phyloP scores from a whole-genome alignment of 1,140 invertebrate species.

The Akabosia matsudoensis region DNA sequence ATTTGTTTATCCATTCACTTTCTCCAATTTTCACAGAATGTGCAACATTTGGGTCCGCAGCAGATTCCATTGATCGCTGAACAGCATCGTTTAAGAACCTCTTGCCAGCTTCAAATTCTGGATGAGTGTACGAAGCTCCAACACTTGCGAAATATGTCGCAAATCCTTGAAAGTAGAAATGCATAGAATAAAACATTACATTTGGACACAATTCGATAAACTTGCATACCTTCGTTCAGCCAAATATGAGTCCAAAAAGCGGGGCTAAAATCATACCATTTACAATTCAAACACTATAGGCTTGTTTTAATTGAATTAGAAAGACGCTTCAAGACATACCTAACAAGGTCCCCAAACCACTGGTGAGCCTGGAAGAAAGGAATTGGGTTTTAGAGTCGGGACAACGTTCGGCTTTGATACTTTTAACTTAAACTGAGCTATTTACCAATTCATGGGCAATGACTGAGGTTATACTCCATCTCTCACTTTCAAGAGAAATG shows the following conservation, averaged over 20 bases:
- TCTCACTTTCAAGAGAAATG: constrained; percentile 31
- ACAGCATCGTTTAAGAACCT: constrained; percentile 27
- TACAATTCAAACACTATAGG: neutral
- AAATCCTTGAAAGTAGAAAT: neutral
- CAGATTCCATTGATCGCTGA: constrained; percentile 26
- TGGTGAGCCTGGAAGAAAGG: neutral
- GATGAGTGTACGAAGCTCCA: constrained; percentile 5
- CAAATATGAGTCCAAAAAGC: constrained; percentile 36
- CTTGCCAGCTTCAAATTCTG: constrained; percentile 2
- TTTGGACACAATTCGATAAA: neutral
- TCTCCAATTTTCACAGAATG: constrained; percentile 24
- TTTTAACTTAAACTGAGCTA: neutral
- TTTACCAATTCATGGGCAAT: constrained; percentile 38
- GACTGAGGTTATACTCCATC: constrained; percentile 21
- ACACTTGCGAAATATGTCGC: constrained; percentile 25
- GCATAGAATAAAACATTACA: neutral
- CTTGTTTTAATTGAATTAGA: neutral
- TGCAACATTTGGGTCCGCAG: neutral
- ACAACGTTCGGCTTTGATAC: neutral
- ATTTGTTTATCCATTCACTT: neutral
- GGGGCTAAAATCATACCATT: neutral
- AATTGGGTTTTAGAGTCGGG: neutral
- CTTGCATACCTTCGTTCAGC: constrained; percentile 43
- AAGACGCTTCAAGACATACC: neutral
- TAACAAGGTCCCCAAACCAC: constrained; percentile 42